Evolutionary conservation across 2,113 vertebrate species (phyloP), one percentile per base, ranked within the genome.

Genomic region (Tonatia bakeri): DNA sequence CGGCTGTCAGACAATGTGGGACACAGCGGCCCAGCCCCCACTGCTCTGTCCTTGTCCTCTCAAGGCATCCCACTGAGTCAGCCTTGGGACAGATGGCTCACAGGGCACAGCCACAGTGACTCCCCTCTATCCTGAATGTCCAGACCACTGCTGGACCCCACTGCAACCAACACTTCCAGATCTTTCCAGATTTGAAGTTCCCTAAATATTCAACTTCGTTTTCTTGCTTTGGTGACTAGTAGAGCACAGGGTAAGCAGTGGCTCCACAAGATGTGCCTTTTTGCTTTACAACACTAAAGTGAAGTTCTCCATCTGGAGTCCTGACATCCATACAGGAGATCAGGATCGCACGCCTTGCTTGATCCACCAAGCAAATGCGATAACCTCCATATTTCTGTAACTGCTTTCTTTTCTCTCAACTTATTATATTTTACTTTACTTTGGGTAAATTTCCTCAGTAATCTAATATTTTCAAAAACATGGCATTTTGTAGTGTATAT

Each of bases 391-490:
- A 45, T 89, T 85, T 9, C 17, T 26, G 17, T 13, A 88, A 61
- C 43, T 83, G 7, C 24, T 54, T 84, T 95, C 50, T 75, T 47
- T n/a, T 59, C 7, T 5, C 77, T 69, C 12, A 36, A 73, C 4
- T 92, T 36, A 19, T 50, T 70, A 56, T 33, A 64, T 77, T 82
- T 92, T 11, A 65, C 28, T 85, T 95, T 28, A 59, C 38, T 65
- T 69, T 69, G 14, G 81, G 26, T 70, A 52, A 70, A 59, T 79
- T 80, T 85, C 64, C 31, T 76, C 24, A 10, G 2, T n/a, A n/a
- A 79, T 20, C 7, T 3, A 11, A 70, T 64, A 56, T 69, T 82
- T 92, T 87, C 54, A 81, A 73, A 79, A 47, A 7, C 15, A 26
- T 15, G 33, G 7, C 26, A 86, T 24, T 31, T 80, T 93, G 22